Base-by-base conservation (phyloP, 2,888 invertebrate species). In the Priocnemis perturbator region DNA sequence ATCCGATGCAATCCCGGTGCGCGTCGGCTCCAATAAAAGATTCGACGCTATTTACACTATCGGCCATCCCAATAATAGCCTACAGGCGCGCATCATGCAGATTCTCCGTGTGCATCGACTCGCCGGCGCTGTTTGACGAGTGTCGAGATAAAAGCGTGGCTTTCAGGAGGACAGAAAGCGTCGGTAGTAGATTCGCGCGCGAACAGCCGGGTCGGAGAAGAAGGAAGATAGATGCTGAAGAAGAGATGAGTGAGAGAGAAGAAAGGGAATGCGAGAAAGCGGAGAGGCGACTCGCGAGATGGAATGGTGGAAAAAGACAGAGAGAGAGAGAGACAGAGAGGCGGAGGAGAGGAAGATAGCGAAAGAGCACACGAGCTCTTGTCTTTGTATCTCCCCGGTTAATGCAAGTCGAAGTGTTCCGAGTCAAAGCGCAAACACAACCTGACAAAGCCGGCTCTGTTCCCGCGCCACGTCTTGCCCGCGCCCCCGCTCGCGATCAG, bases 321-420 rank as follows among this genome's bases (percentile, higher is more conserved):
- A n/a, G 15, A 19, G 45, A 48, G 21, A n/a, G 60, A 60, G 20
- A n/a, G 47, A 47, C 50, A 58, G 53, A 17, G 45, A 59, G 59
- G 50, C 44, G 56, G 50, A 14, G 23, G 26, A 2, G 52, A 17
- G 60, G 44, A 37, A 66, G 66, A 61, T n/a, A 47, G 65, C 19
- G 56, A 57, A 55, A 67, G 55, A 67, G 55, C 21, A 58, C 48
- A 57, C 53, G 59, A 45, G 48, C 56, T 57, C 64, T 62, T 62
- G 71, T 73, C 83, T 84, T 85, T 83, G 82, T 81, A 81, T 78
- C 76, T 74, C 69, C 66, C 67, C 60, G 71, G 72, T 85, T 85
- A 81, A 83, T 85, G 85, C 84, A 81, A 81, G 80, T 77, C 81
- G 74, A 84, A 85, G 83, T 84, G 79, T 81, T 79, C 75, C 77